Evolutionary conservation across 1,140 invertebrate species (phyloP), one percentile per base, ranked within the genome.

Genomic region (Tribolium castaneum): DNA sequence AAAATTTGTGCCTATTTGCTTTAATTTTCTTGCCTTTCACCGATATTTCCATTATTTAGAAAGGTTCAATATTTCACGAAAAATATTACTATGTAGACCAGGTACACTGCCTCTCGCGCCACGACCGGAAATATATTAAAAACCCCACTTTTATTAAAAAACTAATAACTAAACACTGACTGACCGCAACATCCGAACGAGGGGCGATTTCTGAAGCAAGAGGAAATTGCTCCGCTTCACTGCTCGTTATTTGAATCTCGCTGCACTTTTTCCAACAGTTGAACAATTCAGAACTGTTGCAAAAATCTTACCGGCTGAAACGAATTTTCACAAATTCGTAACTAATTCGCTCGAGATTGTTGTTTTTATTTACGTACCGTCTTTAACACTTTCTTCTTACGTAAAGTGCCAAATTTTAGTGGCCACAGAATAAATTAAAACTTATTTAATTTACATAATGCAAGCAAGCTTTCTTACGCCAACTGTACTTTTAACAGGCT

Each of bases 251-350:
- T 66, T 66, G 59, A 66, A 66, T 66, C 59, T 66, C 59, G 25
- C 10, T 66, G 30, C 14, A 66, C 25, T 66, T 66, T 66, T 66
- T 66, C 25, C 1, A 22, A 12, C n/a, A 35, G 25, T 66, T 66
- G 59, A 59, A 66, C 59, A 66, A 66, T 35, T 66, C 9, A 66
- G 30, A 66, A 13, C 59, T 13, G 25, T 66, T 66, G 59, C 59
- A 66, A 66, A 66, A 66, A 66, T 66, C 6, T 35, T 66, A 34
- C 10, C n/a, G 30, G 4, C 25, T 66, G 59, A 35, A 35, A 35
- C 59, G 59, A 66, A 66, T 66, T 66, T 66, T 66, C 19, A 34
- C 30, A 34, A 62, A 62, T 62, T 35, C 59, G 59, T 35, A 66
- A 35, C 59, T 35, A 66, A 66, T 66, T 35, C 25, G 30, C 12